Evolutionary conservation across 2,888 invertebrate species (phyloP).

Genomic region (Habroteleia sp.): DNA sequence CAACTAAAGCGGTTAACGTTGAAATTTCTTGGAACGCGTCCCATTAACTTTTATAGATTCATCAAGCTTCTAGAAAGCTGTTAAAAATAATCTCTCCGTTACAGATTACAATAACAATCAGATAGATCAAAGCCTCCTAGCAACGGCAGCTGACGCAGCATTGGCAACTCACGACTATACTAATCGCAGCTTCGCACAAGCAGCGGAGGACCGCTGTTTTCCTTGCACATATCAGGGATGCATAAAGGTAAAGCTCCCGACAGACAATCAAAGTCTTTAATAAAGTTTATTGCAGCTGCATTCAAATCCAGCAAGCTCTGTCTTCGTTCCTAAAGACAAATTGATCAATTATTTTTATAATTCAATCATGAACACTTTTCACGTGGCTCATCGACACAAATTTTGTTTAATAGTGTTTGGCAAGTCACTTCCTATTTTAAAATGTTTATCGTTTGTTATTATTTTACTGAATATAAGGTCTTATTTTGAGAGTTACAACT

Average conservation of each 20-base stretch:
- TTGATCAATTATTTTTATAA: constrained; percentile 49
- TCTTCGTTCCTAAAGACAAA: neutral
- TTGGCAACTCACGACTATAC: constrained; percentile 81
- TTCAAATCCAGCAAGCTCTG: constrained; percentile 24
- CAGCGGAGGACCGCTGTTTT: constrained; percentile 78
- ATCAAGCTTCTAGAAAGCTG: constrained; percentile 24
- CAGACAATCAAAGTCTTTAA: constrained; percentile 22
- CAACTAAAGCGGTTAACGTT: no score
- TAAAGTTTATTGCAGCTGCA: constrained; percentile 31
- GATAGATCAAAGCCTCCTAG: constrained; percentile 70
- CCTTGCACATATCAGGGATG: constrained; percentile 80
- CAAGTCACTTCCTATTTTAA: no score
- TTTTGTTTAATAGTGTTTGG: no score
- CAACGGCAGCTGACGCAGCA: constrained; percentile 76
- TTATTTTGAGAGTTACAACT: no score
- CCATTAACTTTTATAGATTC: constrained; percentile 39
- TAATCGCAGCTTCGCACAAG: constrained; percentile 74
- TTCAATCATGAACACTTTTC: constrained; percentile 19
- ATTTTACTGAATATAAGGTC: no score
- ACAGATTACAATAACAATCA: constrained; percentile 77
- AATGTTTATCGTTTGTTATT: no score
- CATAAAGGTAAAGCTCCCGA: constrained; percentile 71
- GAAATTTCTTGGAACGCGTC: constrained; percentile 10
- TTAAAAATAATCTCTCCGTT: constrained; percentile 38
- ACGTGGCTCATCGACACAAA: no score